Base-by-base conservation (phyloP, 2,888 invertebrate species). In the Nezara viridula region DNA sequence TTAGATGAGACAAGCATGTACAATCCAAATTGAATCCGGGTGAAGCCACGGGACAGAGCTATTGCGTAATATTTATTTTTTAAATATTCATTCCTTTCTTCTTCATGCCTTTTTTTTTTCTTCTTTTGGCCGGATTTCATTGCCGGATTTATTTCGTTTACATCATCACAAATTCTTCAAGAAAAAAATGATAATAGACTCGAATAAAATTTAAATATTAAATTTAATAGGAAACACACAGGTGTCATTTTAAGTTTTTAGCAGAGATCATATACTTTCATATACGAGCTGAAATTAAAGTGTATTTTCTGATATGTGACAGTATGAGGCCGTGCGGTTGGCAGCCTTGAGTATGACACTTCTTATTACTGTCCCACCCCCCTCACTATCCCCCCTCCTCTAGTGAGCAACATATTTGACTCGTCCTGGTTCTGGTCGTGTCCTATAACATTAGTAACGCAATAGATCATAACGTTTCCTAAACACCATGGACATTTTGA, bases 301-400 rank as follows among this genome's bases (percentile, higher is more conserved):
- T 19, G 37, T 73, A 37, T 37, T 73, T 73, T 37, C 44, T 44
- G 81, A 47, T 81, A 40, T 81, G 40, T 81, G 81, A 24, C 44
- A 47, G 32, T 12, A 44, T n/a, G 81, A 47, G 81, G 19, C n/a
- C 81, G 81, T 81, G 40, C n/a, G 81, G 81, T 44, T 81, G 40
- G 81, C 44, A 44, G 81, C 44, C 81, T 81, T n/a, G 44, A n/a
- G 81, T 44, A 81, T 81, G 81, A 81, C 81, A 81, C 81, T 81
- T 81, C 81, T 81, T 81, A 81, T 81, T 81, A 81, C 77, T 40
- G 77, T 24, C 21, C 24, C 7, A 2, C 14, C 44, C 81, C 47
- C n/a, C 12, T n/a, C 16, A 3, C 9, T 14, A 3, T 10, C 10
- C 44, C n/a, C n/a, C 24, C 24, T 16, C 14, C 27, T 27, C 2